Conservation (phyloP, 2,888 invertebrate species). For the Cosmia trapezina region DNA sequence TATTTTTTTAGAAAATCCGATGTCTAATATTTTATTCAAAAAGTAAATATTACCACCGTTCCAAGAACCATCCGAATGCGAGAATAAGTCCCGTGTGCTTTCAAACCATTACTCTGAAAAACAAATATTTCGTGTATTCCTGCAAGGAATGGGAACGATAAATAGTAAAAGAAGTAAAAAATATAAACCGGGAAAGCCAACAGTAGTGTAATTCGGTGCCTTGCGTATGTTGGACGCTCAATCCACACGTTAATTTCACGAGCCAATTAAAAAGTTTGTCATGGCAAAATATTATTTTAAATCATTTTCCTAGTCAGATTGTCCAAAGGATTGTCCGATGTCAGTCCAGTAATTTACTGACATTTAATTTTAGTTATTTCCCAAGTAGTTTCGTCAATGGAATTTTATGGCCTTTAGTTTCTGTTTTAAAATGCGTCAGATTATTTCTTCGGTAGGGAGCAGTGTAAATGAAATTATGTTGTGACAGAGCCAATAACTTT, state of each 20-base stretch:
- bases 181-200: not conserved
- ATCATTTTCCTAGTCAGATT: not conserved
- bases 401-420: not conserved
- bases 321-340: not conserved
- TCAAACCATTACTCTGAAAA: not conserved
- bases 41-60: not conserved
- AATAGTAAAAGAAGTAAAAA: not conserved
- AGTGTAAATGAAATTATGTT: not conserved
- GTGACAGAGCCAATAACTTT: not conserved
- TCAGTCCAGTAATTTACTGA: conserved; percentile 4
- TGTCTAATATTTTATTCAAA: too few species aligned
- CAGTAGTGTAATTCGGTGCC: not conserved
- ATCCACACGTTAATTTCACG: conserved; percentile 11
- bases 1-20: not conserved
- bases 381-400: not conserved
- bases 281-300: conserved; percentile 26
- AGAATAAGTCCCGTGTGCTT: not conserved
- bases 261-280: conserved; percentile 44
- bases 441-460: not conserved
- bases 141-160: not conserved
- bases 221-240: not conserved
- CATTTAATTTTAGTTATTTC: conserved; percentile 8
- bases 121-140: not conserved
- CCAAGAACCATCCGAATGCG: not conserved
- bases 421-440: not conserved